Percentiles rank a stretch among this genome's conserved stretches.
These are phyloP conservation scores for Microtus ochrogaster DNA, from an alignment of 2,113 vertebrate species.

Conservation along the genomic window DNA sequence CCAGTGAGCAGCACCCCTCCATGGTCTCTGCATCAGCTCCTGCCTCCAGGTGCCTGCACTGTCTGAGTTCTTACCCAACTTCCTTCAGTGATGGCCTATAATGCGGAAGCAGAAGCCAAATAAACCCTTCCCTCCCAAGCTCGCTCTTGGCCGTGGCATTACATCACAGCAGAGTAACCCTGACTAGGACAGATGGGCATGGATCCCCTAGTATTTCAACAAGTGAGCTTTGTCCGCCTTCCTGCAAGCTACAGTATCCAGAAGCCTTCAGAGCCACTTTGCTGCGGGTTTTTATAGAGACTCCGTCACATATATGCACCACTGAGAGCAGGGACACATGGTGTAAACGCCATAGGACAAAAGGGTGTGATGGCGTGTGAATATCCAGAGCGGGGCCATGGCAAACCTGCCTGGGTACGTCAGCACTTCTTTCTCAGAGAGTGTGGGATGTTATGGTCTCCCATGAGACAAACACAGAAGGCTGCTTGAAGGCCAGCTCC, in stretches of 20 bases:
- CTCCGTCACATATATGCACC: not conserved
- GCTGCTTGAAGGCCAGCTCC: no score
- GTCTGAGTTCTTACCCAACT: not conserved
- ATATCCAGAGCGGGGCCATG: not conserved
- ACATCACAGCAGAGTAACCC: not conserved
- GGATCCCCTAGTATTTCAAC: not conserved
- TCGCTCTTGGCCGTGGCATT: not conserved
- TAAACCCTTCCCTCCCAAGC: not conserved
- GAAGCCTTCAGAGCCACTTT: not conserved
- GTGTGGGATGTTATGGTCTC: not conserved
- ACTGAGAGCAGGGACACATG: not conserved
- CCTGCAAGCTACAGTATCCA: not conserved
- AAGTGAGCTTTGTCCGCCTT: not conserved
- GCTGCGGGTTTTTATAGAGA: not conserved
- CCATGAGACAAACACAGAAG: not conserved
- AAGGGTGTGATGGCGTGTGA: not conserved
- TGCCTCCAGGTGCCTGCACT: not conserved
- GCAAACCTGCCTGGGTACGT: not conserved
- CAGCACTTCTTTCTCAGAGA: not conserved
- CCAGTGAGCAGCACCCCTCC: not conserved
- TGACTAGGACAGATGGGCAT: not conserved
- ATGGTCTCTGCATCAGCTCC: not conserved
- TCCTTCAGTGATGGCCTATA: not conserved
- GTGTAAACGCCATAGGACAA: not conserved
- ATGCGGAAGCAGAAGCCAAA: not conserved